phyloP scores from a whole-genome alignment of 2,113 vertebrate genomes.

The Solenodon paradoxus region DNA sequence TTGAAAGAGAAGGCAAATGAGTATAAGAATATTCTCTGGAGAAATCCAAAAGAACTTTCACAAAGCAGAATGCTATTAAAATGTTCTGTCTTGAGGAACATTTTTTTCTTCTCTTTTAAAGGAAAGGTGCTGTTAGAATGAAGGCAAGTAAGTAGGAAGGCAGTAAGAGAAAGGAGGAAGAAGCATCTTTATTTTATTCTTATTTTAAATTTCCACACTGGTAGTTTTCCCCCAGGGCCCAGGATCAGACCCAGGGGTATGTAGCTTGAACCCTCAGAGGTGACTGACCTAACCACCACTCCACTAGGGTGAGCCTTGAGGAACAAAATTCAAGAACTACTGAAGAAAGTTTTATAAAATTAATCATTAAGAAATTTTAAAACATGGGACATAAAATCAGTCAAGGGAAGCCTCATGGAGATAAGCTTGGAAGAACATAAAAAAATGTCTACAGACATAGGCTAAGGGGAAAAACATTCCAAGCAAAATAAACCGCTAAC shows the following conservation, averaged over 20 bases:
- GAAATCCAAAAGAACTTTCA: not conserved
- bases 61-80: not conserved
- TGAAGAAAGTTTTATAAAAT: not conserved
- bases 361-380: constrained; percentile 9
- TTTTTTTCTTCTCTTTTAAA: too few relatives aligned
- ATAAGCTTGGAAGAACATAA: not conserved
- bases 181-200: too few relatives aligned
- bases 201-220: too few relatives aligned
- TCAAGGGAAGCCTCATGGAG: not conserved
- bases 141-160: too few relatives aligned
- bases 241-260: too few relatives aligned
- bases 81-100: not conserved
- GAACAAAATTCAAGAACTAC: not conserved
- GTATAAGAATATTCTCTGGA: not conserved
- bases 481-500: not conserved
- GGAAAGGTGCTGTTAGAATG: too few relatives aligned
- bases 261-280: too few relatives aligned
- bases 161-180: too few relatives aligned
- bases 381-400: not conserved
- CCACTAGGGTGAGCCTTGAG: too few relatives aligned
- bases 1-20: constrained; percentile 1
- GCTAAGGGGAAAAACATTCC: not conserved
- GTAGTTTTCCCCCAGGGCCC: too few relatives aligned
- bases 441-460: not conserved
- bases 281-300: too few relatives aligned